A percentile compares a stretch with the other conserved stretches of the same genome.
phyloP scores from a whole-genome alignment of 2,113 vertebrate species.

The Clarias magur region DNA sequence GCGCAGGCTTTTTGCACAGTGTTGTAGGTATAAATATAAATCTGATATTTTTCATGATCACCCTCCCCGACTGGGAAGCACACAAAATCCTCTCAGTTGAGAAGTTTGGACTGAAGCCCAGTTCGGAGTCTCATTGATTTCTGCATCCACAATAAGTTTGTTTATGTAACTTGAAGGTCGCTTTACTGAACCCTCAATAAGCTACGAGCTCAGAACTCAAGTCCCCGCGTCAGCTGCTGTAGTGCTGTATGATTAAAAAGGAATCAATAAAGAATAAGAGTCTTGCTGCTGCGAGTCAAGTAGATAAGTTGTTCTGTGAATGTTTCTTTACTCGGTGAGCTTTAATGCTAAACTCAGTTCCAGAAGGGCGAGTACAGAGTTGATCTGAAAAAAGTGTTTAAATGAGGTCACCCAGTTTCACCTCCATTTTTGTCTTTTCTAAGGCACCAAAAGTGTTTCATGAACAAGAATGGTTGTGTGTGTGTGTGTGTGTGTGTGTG shows the following conservation, averaged over 20 bases:
- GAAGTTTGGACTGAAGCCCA: background rate
- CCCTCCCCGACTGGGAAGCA: background rate
- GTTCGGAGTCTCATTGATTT: background rate
- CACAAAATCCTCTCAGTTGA: background rate
- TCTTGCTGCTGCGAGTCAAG: background rate
- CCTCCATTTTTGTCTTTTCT: constrained; percentile 17
- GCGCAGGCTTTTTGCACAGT: too few species aligned
- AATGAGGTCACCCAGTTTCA: constrained; percentile 35
- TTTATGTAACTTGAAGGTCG: constrained; percentile 9
- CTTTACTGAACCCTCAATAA: background rate
- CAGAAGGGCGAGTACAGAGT: background rate
- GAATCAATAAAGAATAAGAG: background rate
- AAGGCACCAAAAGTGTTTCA: background rate
- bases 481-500: background rate
- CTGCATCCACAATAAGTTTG: background rate
- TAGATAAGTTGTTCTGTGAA: background rate
- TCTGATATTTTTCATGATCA: background rate
- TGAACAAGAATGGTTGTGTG: background rate
- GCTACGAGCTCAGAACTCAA: background rate
- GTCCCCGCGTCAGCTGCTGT: background rate
- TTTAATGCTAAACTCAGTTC: background rate
- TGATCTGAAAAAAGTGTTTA: constrained; percentile 10
- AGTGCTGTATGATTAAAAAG: too few species aligned
- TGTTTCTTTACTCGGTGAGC: background rate
- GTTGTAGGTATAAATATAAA: too few species aligned